Percentiles rank a stretch among this genome's conserved stretches.
Evolutionary conservation across 2,888 invertebrate species (phyloP).

Genomic region (Cheiracanthium punctorium): DNA sequence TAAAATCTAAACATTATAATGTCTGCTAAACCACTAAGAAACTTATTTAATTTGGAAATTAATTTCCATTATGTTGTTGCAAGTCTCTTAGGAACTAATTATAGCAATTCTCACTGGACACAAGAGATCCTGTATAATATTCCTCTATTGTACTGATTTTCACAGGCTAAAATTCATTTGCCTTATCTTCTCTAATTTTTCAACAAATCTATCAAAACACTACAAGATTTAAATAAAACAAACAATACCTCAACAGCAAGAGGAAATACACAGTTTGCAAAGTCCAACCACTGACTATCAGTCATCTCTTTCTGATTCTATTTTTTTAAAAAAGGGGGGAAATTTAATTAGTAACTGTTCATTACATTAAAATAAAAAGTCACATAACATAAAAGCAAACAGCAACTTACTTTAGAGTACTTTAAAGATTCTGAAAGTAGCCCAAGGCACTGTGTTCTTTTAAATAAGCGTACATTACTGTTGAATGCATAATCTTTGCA

Average conservation of each 20-base stretch:
- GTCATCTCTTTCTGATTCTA: slow-evolving; percentile 33
- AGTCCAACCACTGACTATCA: slow-evolving; percentile 27
- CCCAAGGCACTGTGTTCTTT: slow-evolving; percentile 50
- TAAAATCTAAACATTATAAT: too few relatives aligned
- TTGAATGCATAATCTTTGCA: slow-evolving; percentile 44
- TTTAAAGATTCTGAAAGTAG: slow-evolving; percentile 47
- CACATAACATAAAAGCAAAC: not conserved
- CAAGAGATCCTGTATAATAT: too few relatives aligned
- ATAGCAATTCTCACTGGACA: too few relatives aligned
- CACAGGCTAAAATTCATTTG: too few relatives aligned
- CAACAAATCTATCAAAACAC: too few relatives aligned
- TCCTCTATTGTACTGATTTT: too few relatives aligned
- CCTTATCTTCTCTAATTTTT: too few relatives aligned
- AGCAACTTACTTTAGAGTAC: slow-evolving; percentile 53
- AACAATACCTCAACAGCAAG: slow-evolving; percentile 36
- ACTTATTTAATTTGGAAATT: too few relatives aligned
- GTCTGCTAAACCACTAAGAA: too few relatives aligned
- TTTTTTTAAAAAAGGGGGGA: not conserved
- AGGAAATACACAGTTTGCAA: slow-evolving; percentile 22
- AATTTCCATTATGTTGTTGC: too few relatives aligned
- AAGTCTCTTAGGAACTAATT: too few relatives aligned
- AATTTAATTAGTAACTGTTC: not conserved
- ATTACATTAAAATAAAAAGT: not conserved
- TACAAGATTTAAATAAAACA: too few relatives aligned
- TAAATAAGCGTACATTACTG: slow-evolving; percentile 30